Evolutionary conservation across 2,113 vertebrate species (phyloP).

Genomic region (Paradisaea rubra): DNA sequence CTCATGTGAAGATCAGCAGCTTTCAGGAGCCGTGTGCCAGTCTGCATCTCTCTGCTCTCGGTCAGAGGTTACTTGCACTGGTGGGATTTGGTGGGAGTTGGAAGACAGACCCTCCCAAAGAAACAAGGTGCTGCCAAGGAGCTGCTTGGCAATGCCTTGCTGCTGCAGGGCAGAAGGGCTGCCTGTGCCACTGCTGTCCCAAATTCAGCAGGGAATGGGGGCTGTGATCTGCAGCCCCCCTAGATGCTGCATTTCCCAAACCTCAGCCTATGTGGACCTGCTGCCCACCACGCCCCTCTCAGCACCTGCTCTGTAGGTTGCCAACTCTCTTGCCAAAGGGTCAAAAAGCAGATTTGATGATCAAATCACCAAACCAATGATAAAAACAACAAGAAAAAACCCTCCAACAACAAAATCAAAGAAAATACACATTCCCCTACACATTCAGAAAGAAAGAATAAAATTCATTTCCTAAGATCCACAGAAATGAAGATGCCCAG

Average conservation of each 20-base stretch:
- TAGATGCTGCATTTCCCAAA: background rate
- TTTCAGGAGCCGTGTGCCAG: background rate
- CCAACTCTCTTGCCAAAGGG: background rate
- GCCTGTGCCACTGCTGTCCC: background rate
- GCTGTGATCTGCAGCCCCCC: background rate
- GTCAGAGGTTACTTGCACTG: background rate
- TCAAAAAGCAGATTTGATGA: background rate
- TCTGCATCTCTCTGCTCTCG: background rate
- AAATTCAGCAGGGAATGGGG: background rate
- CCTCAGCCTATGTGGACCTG: background rate
- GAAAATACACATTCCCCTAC: background rate
- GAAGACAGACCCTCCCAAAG: background rate
- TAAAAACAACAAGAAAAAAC: background rate
- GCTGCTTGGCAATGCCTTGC: background rate
- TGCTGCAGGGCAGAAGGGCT: background rate
- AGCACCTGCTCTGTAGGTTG: fast-evolving
- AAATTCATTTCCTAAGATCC: background rate
- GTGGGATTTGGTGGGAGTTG: background rate
- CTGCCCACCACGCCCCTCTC: fast-evolving
- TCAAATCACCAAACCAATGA: background rate
- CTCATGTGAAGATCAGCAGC: background rate
- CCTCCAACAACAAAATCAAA: background rate
- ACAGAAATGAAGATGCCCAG: background rate
- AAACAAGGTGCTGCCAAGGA: background rate
- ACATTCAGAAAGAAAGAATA: background rate